Evolutionary conservation across 2,888 invertebrate genomes (phyloP), one percentile per base, ranked within the genome.

Genomic region (Gortyna flavago): DNA sequence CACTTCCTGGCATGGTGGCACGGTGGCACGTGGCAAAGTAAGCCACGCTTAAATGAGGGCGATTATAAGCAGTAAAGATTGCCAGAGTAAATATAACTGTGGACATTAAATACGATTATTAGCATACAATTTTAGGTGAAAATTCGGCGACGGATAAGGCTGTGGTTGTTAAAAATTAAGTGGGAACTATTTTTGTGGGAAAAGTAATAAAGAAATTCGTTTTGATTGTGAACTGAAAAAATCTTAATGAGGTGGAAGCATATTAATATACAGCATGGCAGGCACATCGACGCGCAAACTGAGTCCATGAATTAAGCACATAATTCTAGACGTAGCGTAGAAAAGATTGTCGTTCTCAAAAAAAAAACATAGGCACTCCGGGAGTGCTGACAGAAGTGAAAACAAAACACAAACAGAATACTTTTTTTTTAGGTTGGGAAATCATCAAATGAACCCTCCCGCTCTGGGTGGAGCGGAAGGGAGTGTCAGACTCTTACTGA

Each of bases 21-120:
- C 13, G 83, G 84, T 81, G 92, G 84, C 95, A 94, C 95, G 95
- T 93, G 95, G 86, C 93, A 75, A 82, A 82, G 75, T 64, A 79
- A 80, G 81, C 80, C 81, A 77, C 59, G 79, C 64, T 77, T 85
- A 85, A 88, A 87, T 89, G 85, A 88, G 88, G 79, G 81, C 81
- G 84, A 88, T 88, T 88, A 85, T 86, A 85, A 82, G 85, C 85
- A 80, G 83, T 88, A 85, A 88, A 88, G 85, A 84, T 86, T 88
- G 71, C 80, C 77, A 83, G 82, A 82, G 87, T 89, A 87, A 89
- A 88, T 88, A 88, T 76, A 68, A 85, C 75, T 76, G 80, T 59
- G 78, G 84, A 80, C 85, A 85, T 81, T 78, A 80, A 87, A 86
- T 72, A 79, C 35, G 75, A 77, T 87, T 83, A 87, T 87, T 80